Evolutionary conservation across 2,888 invertebrate genomes (phyloP), one percentile per base, ranked within the genome.

Genomic region (Diadegma fenestrale): DNA sequence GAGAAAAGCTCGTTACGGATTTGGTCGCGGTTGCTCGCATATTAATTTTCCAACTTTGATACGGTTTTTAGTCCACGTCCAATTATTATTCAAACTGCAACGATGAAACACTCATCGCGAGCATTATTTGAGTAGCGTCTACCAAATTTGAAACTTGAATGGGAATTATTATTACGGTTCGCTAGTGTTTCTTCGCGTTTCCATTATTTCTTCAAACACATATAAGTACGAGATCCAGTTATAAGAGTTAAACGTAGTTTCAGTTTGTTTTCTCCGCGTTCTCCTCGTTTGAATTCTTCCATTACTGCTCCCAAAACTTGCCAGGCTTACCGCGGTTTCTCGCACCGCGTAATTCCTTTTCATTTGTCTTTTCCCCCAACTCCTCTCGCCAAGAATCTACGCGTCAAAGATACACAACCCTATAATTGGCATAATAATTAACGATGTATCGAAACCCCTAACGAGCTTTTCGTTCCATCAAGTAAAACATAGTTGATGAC

Each of bases 401-500:
- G 64, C 72, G 41, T 33, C 64, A 69, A 43, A 26, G 14, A 51
- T 30, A 33, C 41, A 48, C 10, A 12, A 30, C 22, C 75, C 26
- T 75, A 43, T 82, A 85, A 79, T 85, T 85, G 79, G 64, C 14
- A 61, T 81, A 82, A 85, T 79, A 64, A 82, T 73, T 79, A 64
- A 82, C 68, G 45, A 73, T 58, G 45, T 58, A 82, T 72, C 64
- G 64, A 64, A 48, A 41, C 12, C 41, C 30, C 4, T 0, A 10
- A 17, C 30, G 17, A 22, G 45, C n/a, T 72, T 26, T 58, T 26
- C 14, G 4, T 26, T 10, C 14, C 22, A 58, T 58, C 14, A 4
- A 12, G 54, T 7, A 5, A 19, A 22, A 12, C 19, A 17, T 45
- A 8, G 17, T 45, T 8, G 43, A 68, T 43, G 12, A 19, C 17